Percentiles rank a stretch among this genome's conserved stretches.
phyloP scores from a whole-genome alignment of 2,113 vertebrate species.

The Platycercus adscitus region DNA sequence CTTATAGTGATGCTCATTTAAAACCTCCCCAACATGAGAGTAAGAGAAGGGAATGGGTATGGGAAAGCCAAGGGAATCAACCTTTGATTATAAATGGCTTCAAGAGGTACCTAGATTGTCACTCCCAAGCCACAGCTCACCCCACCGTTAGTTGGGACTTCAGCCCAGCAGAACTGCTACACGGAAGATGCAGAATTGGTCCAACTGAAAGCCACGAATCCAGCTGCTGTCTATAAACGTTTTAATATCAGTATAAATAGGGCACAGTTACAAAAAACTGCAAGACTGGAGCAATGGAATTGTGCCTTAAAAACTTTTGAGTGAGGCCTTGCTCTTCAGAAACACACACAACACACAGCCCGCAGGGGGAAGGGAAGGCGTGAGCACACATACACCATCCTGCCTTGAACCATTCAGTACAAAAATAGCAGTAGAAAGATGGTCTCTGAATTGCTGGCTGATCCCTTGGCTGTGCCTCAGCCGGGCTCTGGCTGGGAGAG shows the following conservation, averaged over 20 bases:
- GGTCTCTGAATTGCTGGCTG: slow-evolving; percentile 54
- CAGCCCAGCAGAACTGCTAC: not conserved
- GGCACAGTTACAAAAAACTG: slow-evolving; percentile 79
- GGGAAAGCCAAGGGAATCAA: not conserved
- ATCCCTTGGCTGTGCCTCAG: slow-evolving; percentile 36
- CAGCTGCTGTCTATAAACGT: slow-evolving; percentile 72
- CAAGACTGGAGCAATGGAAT: slow-evolving; percentile 68
- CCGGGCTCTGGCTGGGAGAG: not conserved
- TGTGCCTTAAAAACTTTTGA: slow-evolving; percentile 21
- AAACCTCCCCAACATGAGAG: not conserved
- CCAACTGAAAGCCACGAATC: not conserved
- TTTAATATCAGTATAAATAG: slow-evolving; percentile 87
- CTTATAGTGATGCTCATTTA: not conserved
- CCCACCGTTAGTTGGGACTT: not conserved
- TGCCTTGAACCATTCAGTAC: slow-evolving; percentile 45
- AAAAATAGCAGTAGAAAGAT: slow-evolving; percentile 65
- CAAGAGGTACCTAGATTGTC: not conserved
- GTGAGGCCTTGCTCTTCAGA: slow-evolving; percentile 42
- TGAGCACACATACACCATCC: slow-evolving; percentile 42
- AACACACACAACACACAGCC: slow-evolving; percentile 25
- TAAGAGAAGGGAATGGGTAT: slow-evolving; percentile 1
- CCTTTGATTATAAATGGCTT: not conserved
- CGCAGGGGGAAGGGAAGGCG: slow-evolving; percentile 24
- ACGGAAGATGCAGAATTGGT: not conserved
- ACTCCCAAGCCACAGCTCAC: not conserved